A percentile compares a stretch with the other conserved stretches of the same genome.
phyloP scores from a whole-genome alignment of 2,797 vertebrate genomes.

The Neoniphon sammara region DNA sequence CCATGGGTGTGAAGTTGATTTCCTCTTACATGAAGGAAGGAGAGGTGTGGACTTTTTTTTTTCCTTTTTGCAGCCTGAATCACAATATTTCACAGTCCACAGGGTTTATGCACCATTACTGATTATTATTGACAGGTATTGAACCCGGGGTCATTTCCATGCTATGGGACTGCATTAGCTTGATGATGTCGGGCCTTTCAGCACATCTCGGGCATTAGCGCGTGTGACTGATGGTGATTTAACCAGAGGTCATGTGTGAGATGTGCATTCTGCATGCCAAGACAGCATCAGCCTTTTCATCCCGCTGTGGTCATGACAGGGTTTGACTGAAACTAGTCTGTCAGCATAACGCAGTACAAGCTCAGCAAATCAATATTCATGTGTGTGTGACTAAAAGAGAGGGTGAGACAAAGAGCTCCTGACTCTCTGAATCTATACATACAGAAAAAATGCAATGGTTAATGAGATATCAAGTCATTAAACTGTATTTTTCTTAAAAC shows the following conservation, averaged over 20 bases:
- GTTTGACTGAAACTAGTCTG: background rate
- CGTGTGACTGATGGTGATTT: slow-evolving; percentile 37
- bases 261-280: slow-evolving; percentile 19
- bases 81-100: slow-evolving; percentile 49
- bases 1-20: slow-evolving; percentile 38
- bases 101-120: slow-evolving; percentile 54
- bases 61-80: background rate
- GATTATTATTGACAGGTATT: slow-evolving; percentile 24
- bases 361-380: slow-evolving; percentile 9
- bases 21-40: slow-evolving; percentile 30
- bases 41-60: background rate
- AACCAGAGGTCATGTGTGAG: slow-evolving; percentile 52
- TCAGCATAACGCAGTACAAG: background rate
- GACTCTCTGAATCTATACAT: too few species aligned
- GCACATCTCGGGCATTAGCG: slow-evolving; percentile 1
- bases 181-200: slow-evolving; percentile 36
- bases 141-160: slow-evolving; percentile 64
- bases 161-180: slow-evolving; percentile 47
- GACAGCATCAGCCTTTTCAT: slow-evolving; percentile 22
- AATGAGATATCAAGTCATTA: too few species aligned
- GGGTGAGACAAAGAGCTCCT: too few species aligned
- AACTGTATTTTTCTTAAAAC: too few species aligned
- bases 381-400: too few species aligned
- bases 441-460: too few species aligned
- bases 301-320: background rate